Evolutionary conservation across 2,797 vertebrate genomes (phyloP).

Genomic region (Coccyzus lansbergi): DNA sequence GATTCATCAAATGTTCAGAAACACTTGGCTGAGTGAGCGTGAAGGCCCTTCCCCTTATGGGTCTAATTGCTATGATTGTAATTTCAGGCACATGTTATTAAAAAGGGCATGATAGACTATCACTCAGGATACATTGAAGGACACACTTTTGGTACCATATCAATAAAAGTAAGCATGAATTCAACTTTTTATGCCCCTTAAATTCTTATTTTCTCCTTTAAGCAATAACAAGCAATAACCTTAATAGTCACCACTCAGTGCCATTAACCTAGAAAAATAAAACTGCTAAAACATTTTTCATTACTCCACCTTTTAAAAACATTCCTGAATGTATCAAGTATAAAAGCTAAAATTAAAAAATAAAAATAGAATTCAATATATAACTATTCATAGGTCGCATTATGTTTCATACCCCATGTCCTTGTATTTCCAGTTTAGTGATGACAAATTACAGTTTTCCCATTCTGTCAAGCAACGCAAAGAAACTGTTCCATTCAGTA

Average conservation of each 20-base stretch:
- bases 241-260: not conserved
- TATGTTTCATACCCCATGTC: not conserved
- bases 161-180: not conserved
- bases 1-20: not conserved
- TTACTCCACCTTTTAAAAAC: not conserved
- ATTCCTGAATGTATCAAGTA: not conserved
- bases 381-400: not conserved
- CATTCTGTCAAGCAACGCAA: not conserved
- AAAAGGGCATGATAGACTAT: not conserved
- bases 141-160: not conserved
- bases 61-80: not conserved
- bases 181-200: not conserved
- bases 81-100: not conserved
- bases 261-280: not conserved
- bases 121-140: not conserved
- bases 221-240: not conserved
- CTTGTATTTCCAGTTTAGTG: not conserved
- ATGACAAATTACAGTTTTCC: not conserved
- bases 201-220: not conserved
- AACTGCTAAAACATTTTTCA: not conserved
- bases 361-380: not conserved
- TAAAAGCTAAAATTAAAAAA: not conserved
- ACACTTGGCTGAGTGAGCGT: not conserved
- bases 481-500: not conserved
- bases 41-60: not conserved